Conservation (phyloP, 2,888 invertebrate species). For the Operophtera brumata region DNA sequence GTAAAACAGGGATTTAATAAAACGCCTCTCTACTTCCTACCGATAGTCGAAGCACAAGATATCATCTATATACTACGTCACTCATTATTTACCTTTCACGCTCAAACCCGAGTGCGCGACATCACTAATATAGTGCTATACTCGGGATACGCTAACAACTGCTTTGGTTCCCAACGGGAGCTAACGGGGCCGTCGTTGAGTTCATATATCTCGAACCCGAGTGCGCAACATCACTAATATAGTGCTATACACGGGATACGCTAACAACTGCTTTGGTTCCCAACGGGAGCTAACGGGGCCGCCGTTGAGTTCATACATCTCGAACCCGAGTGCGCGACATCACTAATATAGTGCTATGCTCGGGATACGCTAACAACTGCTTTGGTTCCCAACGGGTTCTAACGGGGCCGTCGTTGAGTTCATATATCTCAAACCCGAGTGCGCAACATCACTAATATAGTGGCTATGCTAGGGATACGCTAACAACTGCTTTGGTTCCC, state of each 20-base stretch:
- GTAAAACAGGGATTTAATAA: slow-evolving; percentile 70
- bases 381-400: no score
- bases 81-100: background rate
- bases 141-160: no score
- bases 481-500: no score
- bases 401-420: no score
- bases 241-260: background rate
- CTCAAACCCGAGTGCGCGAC: slow-evolving; percentile 13
- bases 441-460: background rate
- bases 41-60: slow-evolving; percentile 16
- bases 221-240: slow-evolving; percentile 1
- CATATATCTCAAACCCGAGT: slow-evolving; percentile 15
- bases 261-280: no score
- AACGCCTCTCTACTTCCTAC: slow-evolving; percentile 37
- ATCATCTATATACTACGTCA: background rate
- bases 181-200: no score
- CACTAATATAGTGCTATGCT: background rate
- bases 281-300: no score
- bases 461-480: background rate
- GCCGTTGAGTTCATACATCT: no score
- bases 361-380: no score
- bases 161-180: no score
- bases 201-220: slow-evolving; percentile 14
- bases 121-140: background rate
- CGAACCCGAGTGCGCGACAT: slow-evolving; percentile 12